Evolutionary conservation across 2,113 vertebrate genomes (phyloP).

Genomic region (Polypterus senegalus): DNA sequence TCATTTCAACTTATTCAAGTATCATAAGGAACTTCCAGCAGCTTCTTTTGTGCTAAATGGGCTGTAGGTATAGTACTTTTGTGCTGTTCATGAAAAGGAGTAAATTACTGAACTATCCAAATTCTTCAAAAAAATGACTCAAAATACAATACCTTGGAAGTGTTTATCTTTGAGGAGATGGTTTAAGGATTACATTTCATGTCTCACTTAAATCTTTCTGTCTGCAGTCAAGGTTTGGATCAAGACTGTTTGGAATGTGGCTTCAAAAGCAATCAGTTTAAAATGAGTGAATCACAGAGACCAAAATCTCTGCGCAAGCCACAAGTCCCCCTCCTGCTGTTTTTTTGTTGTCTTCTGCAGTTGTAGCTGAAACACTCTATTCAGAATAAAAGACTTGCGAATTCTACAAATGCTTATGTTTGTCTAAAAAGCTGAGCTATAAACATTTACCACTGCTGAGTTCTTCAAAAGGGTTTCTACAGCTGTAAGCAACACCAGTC

Average conservation of each 20-base stretch:
- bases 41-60: too few relatives aligned
- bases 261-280: background rate
- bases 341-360: constrained; percentile 36
- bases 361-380: constrained; percentile 29
- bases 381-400: constrained; percentile 23
- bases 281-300: background rate
- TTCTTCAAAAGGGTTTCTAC: background rate
- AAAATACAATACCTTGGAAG: too few relatives aligned
- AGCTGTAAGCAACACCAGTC: background rate
- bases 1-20: too few relatives aligned
- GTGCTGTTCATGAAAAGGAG: too few relatives aligned
- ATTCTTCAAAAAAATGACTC: too few relatives aligned
- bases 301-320: constrained; percentile 25
- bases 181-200: too few relatives aligned
- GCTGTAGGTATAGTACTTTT: too few relatives aligned
- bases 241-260: background rate
- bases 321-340: constrained; percentile 35
- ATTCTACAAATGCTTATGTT: constrained; percentile 30
- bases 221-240: background rate
- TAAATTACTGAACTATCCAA: too few relatives aligned
- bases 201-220: too few relatives aligned
- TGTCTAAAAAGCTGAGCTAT: constrained; percentile 49
- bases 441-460: constrained; percentile 25
- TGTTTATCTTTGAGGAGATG: too few relatives aligned
- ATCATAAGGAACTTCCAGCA: too few relatives aligned